Conservation (phyloP, 2,888 invertebrate genomes). For the Protophormia terraenovae region DNA sequence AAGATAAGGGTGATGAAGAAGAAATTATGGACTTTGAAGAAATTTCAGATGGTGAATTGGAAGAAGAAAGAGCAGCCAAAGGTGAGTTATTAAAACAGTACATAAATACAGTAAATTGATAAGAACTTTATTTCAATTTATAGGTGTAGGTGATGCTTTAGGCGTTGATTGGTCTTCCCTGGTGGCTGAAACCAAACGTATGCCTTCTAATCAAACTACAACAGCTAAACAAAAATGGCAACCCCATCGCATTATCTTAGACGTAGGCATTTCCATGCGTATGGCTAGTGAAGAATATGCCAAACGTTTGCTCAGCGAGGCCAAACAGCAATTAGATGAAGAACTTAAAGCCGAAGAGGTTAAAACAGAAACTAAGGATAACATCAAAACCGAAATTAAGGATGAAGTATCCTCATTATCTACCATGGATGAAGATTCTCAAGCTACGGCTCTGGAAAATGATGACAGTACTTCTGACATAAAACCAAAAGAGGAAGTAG, state of each 20-base stretch:
- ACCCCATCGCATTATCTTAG: conserved; percentile 89
- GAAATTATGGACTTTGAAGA: conserved; percentile 90
- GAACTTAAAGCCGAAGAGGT: conserved; percentile 69
- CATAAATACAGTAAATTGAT: background rate
- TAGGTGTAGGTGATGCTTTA: conserved; percentile 90
- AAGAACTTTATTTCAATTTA: conserved; percentile 23
- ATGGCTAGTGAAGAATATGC: conserved; percentile 88
- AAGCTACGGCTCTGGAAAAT: conserved; percentile 37
- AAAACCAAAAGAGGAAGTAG: conserved; percentile 68
- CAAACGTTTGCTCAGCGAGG: conserved; percentile 80
- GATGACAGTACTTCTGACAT: conserved; percentile 59
- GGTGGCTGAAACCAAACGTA: conserved; percentile 87
- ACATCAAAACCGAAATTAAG: conserved; percentile 71
- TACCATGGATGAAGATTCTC: conserved; percentile 70
- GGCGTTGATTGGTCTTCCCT: conserved; percentile 98
- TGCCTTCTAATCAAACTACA: conserved; percentile 75
- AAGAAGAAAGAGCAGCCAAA: conserved; percentile 90
- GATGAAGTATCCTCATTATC: conserved; percentile 62
- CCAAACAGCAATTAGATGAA: conserved; percentile 76
- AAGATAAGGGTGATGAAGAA: conserved; percentile 74
- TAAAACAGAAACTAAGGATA: conserved; percentile 44
- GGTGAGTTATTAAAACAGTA: conserved; percentile 68
- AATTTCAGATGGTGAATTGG: conserved; percentile 94
- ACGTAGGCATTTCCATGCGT: conserved; percentile 90
- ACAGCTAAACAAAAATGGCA: conserved; percentile 90